Percentiles rank a stretch among this genome's conserved stretches.
Conservation (phyloP, 2,113 vertebrate species). For the Rutilus rutilus region DNA sequence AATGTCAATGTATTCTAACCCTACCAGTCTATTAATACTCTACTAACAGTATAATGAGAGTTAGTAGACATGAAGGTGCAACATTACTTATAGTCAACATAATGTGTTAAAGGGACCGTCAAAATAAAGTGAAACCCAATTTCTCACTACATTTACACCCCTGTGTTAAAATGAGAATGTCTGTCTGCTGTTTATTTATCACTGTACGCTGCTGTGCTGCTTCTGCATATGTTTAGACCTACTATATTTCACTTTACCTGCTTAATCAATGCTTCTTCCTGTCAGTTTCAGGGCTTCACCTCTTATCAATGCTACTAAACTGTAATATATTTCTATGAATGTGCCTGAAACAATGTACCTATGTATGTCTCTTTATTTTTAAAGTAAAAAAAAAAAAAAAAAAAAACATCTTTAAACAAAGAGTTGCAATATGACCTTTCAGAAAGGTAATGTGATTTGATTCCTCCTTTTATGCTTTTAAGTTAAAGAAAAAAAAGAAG, state of each 20-base stretch:
- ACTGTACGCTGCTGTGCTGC: neutral
- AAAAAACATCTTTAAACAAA: neutral
- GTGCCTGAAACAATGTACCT: neutral
- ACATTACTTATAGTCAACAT: too few species aligned
- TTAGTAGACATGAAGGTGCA: too few species aligned
- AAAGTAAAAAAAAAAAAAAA: neutral
- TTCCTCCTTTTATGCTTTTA: neutral
- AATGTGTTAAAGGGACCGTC: too few species aligned
- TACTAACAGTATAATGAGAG: too few species aligned
- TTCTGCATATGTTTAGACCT: neutral
- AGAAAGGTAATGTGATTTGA: neutral
- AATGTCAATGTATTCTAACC: too few species aligned
- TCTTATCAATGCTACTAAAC: neutral
- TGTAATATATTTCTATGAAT: neutral
- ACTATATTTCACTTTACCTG: neutral
- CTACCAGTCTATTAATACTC: too few species aligned
- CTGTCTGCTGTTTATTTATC: neutral
- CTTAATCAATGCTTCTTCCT: conserved; percentile 12
- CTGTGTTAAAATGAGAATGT: neutral
- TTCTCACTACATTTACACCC: too few species aligned
- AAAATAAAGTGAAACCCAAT: too few species aligned
- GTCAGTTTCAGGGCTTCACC: conserved; percentile 10
- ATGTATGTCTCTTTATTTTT: neutral
- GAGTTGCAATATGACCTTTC: neutral
- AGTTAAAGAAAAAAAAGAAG: neutral